These are phyloP conservation scores for Rhynchotus rufescens DNA, from an alignment of 2,797 vertebrate species.

Conservation along the genomic window DNA sequence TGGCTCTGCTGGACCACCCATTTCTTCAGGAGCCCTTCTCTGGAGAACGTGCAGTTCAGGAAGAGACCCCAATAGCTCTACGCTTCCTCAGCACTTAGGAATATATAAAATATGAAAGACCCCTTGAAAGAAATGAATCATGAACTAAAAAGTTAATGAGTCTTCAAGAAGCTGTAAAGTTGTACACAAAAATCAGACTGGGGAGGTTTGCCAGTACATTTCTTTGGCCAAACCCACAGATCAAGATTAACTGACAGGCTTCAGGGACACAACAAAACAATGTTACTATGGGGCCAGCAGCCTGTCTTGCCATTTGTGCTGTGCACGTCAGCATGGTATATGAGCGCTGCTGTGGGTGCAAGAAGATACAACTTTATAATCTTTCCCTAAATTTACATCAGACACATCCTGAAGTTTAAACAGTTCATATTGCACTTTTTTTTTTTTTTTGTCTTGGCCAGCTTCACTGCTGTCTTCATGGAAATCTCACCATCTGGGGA, in stretches of 20 bases:
- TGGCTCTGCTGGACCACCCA: not conserved
- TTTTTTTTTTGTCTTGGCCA: not conserved
- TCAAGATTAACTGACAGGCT: constrained; percentile 27
- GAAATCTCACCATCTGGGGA: not conserved
- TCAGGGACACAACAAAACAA: constrained; percentile 34
- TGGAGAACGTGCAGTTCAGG: not conserved
- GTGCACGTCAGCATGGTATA: not conserved
- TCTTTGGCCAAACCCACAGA: constrained; percentile 41
- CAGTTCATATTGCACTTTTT: not conserved
- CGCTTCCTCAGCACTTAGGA: not conserved
- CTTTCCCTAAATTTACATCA: not conserved
- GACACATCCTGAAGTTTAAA: not conserved
- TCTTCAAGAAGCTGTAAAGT: constrained; percentile 14
- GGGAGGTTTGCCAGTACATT: not conserved
- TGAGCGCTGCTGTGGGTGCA: not conserved
- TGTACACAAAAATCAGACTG: constrained; percentile 5
- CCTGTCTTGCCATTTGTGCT: constrained; percentile 12
- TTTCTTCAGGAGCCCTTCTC: not conserved
- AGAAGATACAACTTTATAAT: not conserved
- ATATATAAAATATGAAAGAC: not conserved
- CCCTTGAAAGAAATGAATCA: not conserved
- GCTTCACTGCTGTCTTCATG: not conserved
- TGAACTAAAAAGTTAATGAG: constrained; percentile 37
- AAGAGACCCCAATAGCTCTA: not conserved
- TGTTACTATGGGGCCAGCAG: constrained; percentile 4